Percentiles rank a stretch among this genome's conserved stretches.
Evolutionary conservation across 2,797 vertebrate species (phyloP).

Genomic region (Heteromormyrus szaboi): DNA sequence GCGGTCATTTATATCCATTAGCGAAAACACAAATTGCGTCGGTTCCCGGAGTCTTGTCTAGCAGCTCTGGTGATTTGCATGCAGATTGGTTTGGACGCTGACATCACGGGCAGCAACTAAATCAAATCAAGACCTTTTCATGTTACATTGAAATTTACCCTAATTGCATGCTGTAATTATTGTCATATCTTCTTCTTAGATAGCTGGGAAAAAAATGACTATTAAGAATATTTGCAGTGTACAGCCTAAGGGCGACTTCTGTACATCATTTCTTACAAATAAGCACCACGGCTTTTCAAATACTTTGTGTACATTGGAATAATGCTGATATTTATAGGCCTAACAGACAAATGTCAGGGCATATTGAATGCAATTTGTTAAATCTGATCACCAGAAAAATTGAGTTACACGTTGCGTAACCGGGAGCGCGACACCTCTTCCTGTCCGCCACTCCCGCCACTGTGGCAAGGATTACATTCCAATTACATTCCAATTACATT

Average conservation of each 20-base stretch:
- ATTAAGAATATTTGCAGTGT: neutral
- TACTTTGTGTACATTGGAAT: neutral
- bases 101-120: neutral
- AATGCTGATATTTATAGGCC: neutral
- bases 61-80: neutral
- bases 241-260: neutral
- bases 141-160: conserved; percentile 5
- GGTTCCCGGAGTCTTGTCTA: neutral
- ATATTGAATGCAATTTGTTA: conserved; percentile 6
- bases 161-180: conserved; percentile 5
- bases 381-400: conserved; percentile 3
- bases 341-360: neutral
- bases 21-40: neutral
- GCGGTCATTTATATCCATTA: conserved; percentile 11
- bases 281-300: neutral
- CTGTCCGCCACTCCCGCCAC: neutral
- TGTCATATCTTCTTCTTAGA: neutral
- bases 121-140: conserved; percentile 14
- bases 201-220: neutral
- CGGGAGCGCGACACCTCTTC: neutral
- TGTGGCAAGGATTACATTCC: neutral
- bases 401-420: neutral
- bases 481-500: neutral
- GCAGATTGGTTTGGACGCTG: conserved; percentile 11
- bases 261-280: neutral